Percentiles rank a stretch among this genome's conserved stretches.
Conservation (phyloP, 2,888 invertebrate species). For the Leucozona laternaria region DNA sequence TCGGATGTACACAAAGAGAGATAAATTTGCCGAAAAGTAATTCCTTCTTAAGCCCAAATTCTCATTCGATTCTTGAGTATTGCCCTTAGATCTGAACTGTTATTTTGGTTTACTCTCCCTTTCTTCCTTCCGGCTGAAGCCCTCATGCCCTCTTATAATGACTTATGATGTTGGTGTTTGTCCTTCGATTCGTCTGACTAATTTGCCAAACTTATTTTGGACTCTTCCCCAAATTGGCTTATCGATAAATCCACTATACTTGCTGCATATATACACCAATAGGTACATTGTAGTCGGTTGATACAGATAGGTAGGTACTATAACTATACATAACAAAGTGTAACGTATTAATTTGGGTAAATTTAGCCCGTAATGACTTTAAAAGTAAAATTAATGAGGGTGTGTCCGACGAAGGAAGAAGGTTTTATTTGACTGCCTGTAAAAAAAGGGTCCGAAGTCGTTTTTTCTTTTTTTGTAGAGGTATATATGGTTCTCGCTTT, state of each 20-base stretch:
- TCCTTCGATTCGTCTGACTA: constrained; percentile 78
- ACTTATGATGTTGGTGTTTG: constrained; percentile 42
- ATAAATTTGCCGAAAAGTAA: constrained; percentile 58
- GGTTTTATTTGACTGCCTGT: constrained; percentile 34
- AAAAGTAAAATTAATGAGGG: constrained; percentile 84
- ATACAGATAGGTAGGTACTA: no score
- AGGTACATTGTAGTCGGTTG: background rate
- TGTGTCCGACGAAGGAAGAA: constrained; percentile 73
- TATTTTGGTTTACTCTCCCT: constrained; percentile 1
- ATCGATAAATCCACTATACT: constrained; percentile 76
- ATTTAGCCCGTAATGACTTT: constrained; percentile 84
- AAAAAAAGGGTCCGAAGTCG: constrained; percentile 68
- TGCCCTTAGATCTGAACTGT: background rate
- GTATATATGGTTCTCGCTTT: background rate
- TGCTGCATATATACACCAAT: constrained; percentile 33
- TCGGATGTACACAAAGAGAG: constrained; percentile 45
- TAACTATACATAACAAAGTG: constrained; percentile 44
- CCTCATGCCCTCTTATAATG: constrained; percentile 6
- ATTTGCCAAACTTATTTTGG: constrained; percentile 81
- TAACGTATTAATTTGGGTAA: constrained; percentile 84
- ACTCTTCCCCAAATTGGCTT: constrained; percentile 69
- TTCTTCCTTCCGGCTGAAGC: constrained; percentile 7
- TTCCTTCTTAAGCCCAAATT: constrained; percentile 46
- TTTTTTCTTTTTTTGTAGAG: constrained; percentile 8
- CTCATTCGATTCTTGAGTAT: constrained; percentile 49